Base-by-base conservation (phyloP, 1,140 invertebrate species). In the Lordiphosa collinella region DNA sequence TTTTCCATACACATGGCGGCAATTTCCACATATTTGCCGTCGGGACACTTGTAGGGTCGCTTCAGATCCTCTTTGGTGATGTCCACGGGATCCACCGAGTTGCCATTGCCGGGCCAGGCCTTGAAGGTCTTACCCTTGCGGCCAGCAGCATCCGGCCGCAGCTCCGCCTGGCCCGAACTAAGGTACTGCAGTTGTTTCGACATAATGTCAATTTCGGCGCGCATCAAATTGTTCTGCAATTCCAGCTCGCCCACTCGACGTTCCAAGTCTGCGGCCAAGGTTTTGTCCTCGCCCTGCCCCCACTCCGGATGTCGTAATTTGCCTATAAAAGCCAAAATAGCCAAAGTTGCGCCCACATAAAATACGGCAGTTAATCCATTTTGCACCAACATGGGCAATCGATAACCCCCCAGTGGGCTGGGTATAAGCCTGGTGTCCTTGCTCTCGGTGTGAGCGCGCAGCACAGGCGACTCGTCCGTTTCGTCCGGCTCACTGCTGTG, bases 181-280 rank as follows among this genome's bases (percentile, higher is more conserved):
- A 88, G 69, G 37, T 88, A 88, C 10, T 73, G 73, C 8, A 88
- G 25, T 31, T 88, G 86, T 41, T 86, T 88, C 9, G 76, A 69
- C 37, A 88, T 79, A 10, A 88, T 68, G 13, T 88, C 86, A 35
- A 88, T 88, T 36, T 88, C 86, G 16, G 86, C 86, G 1, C 86
- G 70, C 67, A 88, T 74, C 7, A 88, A 46, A 66, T 87, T 88
- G 29, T 88, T 88, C 47, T 86, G 76, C 35, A 88, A 34, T 36
- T 88, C 86, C 35, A 88, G 41, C n/a, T 88, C 76, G 1, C 48
- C 63, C 16, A 88, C 22, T 7, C 79, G 79, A 14, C 82, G 76
- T 22, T 87, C 68, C 29, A 88, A 37, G 7, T 70, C 68, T 2
- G 7, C 6, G 4, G 44, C 38, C 9, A 61, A 12, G 0, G 64